Base-by-base conservation (phyloP, 2,888 invertebrate species). In the Prosapia bicincta region DNA sequence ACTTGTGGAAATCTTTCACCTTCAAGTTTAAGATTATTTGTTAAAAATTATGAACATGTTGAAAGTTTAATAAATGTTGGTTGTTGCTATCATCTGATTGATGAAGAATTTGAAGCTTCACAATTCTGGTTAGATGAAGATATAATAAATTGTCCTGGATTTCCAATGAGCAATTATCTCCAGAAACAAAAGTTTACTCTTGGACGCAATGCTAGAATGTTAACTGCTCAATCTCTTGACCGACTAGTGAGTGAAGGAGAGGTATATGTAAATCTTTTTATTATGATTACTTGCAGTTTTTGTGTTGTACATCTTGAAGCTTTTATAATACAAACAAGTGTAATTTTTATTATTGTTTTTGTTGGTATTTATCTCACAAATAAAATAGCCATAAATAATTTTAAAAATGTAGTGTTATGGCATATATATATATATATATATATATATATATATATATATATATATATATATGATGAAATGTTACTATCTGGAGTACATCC, bases 1-100 rank as follows among this genome's bases (percentile, higher is more conserved):
- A 96, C 97, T 0, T 97, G 97, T 84, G 97, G 97, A 0, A 91
- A 93, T 85, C 86, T 97, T 6, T 92, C 93, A 0, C 87, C 94
- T 0, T 90, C 90, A 13, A 91, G 91, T 65, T 85, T 96, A 0
- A 89, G 89, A 78, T 86, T 94, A 15, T 97, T 95, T 83, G 83
- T 86, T 3, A 81, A 84, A 0, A 89, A 89, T 76, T 66, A 69
- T 66, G 75, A 85, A 0, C 83, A 87, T 26, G 87, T 91, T 0
- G 86, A 86, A 76, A 88, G 89, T 0, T 83, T 96, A 0, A 92
- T 94, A 81, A 93, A 92, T 83, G 93, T 97, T 43, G 95, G 96
- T 0, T 98, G 97, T 83, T 97, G 97, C 83, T 97, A 96, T 85
- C 95, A 97, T 84, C 87, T 93, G 0, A 85, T 97, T 24, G 88